Percentiles rank a stretch among this genome's conserved stretches.
Conservation (phyloP, 2,888 invertebrate genomes). For the Eubasilissa splendida region DNA sequence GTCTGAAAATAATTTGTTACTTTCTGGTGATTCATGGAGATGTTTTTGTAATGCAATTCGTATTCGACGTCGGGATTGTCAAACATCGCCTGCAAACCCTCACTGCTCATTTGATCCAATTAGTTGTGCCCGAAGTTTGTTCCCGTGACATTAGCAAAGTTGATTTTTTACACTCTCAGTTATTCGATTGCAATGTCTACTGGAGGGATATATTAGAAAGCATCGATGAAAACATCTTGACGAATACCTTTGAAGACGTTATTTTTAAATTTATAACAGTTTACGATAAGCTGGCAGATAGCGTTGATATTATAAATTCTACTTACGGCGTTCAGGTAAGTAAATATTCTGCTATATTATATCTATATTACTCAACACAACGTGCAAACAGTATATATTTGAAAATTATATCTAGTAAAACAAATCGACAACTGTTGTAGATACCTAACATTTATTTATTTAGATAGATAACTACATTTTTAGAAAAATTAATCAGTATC, state of each 20-base stretch:
- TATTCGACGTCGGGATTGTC: conserved; percentile 12
- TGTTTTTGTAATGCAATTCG: conserved; percentile 30
- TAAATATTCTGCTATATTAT: too few relatives aligned
- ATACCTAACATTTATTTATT: too few relatives aligned
- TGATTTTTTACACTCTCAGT: conserved; percentile 28
- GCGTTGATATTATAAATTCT: conserved; percentile 36
- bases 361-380: too few relatives aligned
- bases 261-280: conserved; percentile 33
- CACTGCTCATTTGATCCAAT: background rate
- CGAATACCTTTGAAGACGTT: background rate
- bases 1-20: too few relatives aligned
- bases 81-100: conserved; percentile 8
- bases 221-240: conserved; percentile 1
- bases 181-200: background rate
- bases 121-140: background rate
- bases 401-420: too few relatives aligned
- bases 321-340: conserved; percentile 37
- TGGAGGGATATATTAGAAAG: background rate
- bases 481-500: too few relatives aligned
- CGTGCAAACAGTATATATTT: too few relatives aligned
- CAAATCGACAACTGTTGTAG: too few relatives aligned
- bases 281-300: conserved; percentile 40
- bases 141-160: background rate
- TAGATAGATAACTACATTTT: too few relatives aligned
- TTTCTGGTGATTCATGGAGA: background rate